Base-by-base conservation (phyloP, 35 echinoderm and acorn worm species). In the Holothuria glaberrima region DNA sequence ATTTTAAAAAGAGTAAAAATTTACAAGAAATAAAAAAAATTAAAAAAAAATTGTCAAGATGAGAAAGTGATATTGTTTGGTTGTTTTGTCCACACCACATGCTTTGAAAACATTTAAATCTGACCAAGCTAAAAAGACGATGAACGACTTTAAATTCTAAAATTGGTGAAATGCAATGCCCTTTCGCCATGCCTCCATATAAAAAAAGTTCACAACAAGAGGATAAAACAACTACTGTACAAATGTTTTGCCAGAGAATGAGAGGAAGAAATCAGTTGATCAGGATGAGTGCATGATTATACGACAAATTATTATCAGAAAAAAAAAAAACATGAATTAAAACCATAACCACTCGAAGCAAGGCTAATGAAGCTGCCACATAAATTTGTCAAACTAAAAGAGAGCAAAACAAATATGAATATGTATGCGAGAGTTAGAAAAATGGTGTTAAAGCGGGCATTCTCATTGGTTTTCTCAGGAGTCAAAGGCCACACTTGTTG, bases 21-120 rank as follows among this genome's bases (percentile, higher is more conserved):
- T 84, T 59, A 84, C 54, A 21, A 36, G 56, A 83, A 87, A 87
- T 78, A 25, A 68, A 66, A 87, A 87, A 54, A 83, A 60, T 22
- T 21, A 82, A 44, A 86, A 86, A 87, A 87, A 87, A 87, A 69
- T 35, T 87, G 30, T 32, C 17, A 64, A 70, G 32, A 87, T 46
- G 85, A 87, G 62, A 70, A 63, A 84, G 59, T 61, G 54, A 57
- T 84, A 63, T 32, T 63, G 33, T 33, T 56, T 29, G 27, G 12
- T 63, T 33, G 66, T 60, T 59, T 58, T 83, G 33, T 84, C 80
- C 80, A 84, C 80, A 84, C 80, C 80, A 63, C 80, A 84, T 84
- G 80, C 80, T 84, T 24, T 78, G 74, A 78, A 48, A 48, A 78
- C 74, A 78, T 78, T 25, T 78, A 75, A 75, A 24, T 50, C 24